Conservation (phyloP, 2,797 vertebrate species). For the Orientallactaga sibirica region DNA sequence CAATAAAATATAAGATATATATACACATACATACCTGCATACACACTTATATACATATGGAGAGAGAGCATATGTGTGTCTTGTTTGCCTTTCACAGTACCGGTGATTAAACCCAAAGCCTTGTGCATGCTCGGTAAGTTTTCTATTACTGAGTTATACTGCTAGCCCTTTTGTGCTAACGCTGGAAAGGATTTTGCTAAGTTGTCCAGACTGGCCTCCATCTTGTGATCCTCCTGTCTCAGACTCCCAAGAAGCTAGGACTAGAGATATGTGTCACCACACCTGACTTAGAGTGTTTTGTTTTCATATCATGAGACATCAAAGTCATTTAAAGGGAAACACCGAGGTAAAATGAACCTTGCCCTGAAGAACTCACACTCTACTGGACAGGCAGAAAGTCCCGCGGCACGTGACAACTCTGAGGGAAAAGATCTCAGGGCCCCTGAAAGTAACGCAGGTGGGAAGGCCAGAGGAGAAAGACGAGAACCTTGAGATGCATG, state of each 20-base stretch:
- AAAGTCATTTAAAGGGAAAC: slow-evolving; percentile 30
- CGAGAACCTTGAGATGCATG: background rate
- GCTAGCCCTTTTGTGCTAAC: background rate
- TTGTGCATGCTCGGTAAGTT: background rate
- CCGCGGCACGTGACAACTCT: background rate
- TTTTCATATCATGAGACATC: background rate
- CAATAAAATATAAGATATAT: background rate
- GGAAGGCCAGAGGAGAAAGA: background rate
- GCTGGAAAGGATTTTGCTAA: background rate
- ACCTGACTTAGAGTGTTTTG: background rate
- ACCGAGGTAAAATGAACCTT: background rate
- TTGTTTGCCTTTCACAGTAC: background rate
- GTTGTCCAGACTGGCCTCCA: background rate
- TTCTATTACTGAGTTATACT: background rate
- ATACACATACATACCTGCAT: too few species aligned
- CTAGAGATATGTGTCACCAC: background rate
- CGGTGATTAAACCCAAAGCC: background rate
- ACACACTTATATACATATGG: too few species aligned
- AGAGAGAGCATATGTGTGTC: too few species aligned
- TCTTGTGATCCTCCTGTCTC: background rate
- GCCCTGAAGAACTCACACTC: background rate
- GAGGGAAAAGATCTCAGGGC: background rate
- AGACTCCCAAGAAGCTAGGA: background rate
- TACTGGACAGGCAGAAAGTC: background rate
- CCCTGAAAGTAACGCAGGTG: background rate